Base-by-base conservation (phyloP, 2,888 invertebrate species). In the Cetonia aurata region DNA sequence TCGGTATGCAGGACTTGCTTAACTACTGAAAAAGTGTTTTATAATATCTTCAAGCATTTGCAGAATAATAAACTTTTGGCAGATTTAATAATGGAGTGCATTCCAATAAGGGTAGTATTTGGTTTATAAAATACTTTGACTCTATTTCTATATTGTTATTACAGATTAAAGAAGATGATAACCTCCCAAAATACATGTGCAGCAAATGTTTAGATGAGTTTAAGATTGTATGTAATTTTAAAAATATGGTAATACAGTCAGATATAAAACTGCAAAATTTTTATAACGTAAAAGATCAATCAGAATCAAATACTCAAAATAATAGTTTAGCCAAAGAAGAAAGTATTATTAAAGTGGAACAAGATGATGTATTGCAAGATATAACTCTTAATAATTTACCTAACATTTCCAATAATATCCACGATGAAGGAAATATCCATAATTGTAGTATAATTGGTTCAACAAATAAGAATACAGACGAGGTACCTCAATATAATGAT, bases 201-300 rank as follows among this genome's bases (percentile, higher is more conserved):
- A 56, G 10, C 10, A 56, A 17, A n/a, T 56, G 56, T 17, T 41
- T 56, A 15, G 37, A 56, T 17, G 41, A 56, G 17, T 15, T 56
- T 37, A 37, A 3, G 10, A 41, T 41, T 6, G 33, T 41, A 0
- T 56, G 41, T 12, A 41, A 56, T 37, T 56, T 56, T 56, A 41
- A 25, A 41, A 3, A 41, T 4, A 25, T n/a, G 8, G 41, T 37
- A 13, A 56, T 56, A 4, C 3, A 56, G 8, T 56, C 56, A 3
- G 56, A 56, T 41, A 41, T 41, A 3, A 56, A 56, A 41, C 37
- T 56, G 17, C 56, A 56, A 4, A 56, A 56, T 56, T 53, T 53
- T n/a, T 53, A 53, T 13, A 25, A 25, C 3, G 13, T 3, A 25
- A 25, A 3, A 3, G 25, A 4, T 25, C 25, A 25, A 25, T 25